Evolutionary conservation across 2,888 invertebrate species (phyloP).

Genomic region (Rotaria magnacalcarata): DNA sequence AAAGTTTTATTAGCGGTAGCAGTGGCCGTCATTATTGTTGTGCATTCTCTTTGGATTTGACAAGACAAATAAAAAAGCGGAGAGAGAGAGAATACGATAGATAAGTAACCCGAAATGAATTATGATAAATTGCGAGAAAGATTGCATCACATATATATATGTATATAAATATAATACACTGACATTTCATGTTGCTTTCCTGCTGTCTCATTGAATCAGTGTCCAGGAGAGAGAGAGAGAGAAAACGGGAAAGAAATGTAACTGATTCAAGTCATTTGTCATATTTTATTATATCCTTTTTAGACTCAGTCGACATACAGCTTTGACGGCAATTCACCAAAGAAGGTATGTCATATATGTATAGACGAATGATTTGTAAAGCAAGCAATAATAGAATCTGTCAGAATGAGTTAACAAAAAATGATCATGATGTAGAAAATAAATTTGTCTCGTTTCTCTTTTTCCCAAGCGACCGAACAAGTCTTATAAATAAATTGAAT

Average conservation of each 20-base stretch:
- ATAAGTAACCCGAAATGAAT: background rate
- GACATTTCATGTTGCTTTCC: slow-evolving; percentile 16
- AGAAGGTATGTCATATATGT: slow-evolving; percentile 12
- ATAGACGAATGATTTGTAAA: background rate
- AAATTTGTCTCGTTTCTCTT: background rate
- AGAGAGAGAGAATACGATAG: background rate
- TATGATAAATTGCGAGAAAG: slow-evolving; percentile 15
- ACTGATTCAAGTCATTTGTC: slow-evolving; percentile 15
- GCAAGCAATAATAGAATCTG: background rate
- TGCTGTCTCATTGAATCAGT: slow-evolving; percentile 29
- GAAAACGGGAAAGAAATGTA: background rate
- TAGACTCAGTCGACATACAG: slow-evolving; percentile 37
- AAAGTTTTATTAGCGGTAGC: background rate
- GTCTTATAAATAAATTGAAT: slow-evolving; percentile 4
- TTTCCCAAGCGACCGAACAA: background rate
- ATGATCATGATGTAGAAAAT: background rate
- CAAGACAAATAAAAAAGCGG: background rate
- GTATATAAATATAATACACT: slow-evolving; percentile 25
- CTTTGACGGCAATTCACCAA: slow-evolving; percentile 31
- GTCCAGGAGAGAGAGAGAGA: background rate
- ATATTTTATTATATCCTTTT: slow-evolving; percentile 2
- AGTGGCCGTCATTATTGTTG: background rate
- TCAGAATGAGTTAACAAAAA: background rate
- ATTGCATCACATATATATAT: background rate
- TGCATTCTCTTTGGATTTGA: background rate